These are phyloP conservation scores for Dipus sagitta DNA, from an alignment of 2,797 vertebrate genomes.

Conservation along the genomic window DNA sequence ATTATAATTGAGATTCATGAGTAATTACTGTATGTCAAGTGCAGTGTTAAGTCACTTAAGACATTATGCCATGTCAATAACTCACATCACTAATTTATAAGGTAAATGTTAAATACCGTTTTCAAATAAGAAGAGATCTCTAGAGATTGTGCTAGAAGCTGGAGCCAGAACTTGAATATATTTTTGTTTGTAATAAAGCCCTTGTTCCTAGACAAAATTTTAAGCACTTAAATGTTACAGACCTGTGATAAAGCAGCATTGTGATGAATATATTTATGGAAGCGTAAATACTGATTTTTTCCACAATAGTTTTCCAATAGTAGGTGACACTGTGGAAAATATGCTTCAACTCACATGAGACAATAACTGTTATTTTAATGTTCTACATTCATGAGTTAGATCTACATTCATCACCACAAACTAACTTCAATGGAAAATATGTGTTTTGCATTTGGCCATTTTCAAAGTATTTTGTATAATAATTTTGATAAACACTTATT, in stretches of 20 bases:
- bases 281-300: neutral
- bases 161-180: neutral
- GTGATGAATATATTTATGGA: neutral
- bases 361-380: neutral
- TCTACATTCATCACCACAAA: neutral
- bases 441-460: neutral
- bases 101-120: neutral
- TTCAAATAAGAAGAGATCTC: neutral
- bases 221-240: neutral
- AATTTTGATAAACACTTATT: no score
- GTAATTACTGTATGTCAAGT: neutral
- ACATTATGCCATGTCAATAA: neutral
- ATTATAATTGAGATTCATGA: neutral
- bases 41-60: neutral
- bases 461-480: neutral
- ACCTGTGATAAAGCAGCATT: neutral
- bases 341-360: neutral
- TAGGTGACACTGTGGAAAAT: neutral
- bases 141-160: neutral
- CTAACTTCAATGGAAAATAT: slow-evolving; percentile 1
- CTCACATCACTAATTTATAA: neutral
- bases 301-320: no score
- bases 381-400: neutral
- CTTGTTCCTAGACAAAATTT: neutral
- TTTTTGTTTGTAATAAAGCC: neutral